phyloP scores from a whole-genome alignment of 2,888 invertebrate species.

The Pogonocherus hispidulus region DNA sequence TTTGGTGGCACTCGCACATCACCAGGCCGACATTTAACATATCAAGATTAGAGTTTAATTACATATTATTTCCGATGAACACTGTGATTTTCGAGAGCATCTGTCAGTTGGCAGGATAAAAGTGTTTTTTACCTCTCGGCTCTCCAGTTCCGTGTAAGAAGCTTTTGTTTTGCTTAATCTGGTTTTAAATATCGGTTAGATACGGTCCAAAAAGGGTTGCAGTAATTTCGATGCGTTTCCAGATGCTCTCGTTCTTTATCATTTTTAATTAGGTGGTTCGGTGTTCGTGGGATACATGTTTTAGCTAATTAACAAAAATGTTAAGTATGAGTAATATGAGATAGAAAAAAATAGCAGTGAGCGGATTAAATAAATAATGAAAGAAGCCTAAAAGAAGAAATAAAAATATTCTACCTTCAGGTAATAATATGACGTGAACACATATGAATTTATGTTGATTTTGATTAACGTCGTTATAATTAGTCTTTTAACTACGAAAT shows the following conservation, averaged over 20 bases:
- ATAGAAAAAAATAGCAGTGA: too few species aligned
- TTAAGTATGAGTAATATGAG: too few species aligned
- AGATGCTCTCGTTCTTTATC: constrained; percentile 15
- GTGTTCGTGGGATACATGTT: too few species aligned
- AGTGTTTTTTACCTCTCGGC: constrained; percentile 42
- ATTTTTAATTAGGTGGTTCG: background rate
- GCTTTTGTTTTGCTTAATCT: constrained; percentile 47
- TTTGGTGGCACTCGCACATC: constrained; percentile 67
- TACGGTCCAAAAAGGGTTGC: constrained; percentile 18
- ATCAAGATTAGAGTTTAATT: constrained; percentile 66
- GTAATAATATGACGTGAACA: too few species aligned
- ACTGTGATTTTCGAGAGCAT: constrained; percentile 63
- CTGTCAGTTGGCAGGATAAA: constrained; percentile 59
- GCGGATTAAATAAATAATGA: too few species aligned
- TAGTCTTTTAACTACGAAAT: too few species aligned
- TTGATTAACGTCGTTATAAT: too few species aligned
- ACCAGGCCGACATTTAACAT: constrained; percentile 65
- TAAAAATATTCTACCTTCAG: too few species aligned
- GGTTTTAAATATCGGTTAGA: constrained; percentile 45
- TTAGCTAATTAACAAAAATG: too few species aligned
- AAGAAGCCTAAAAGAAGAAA: too few species aligned
- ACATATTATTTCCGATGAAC: constrained; percentile 64
- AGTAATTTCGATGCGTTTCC: constrained; percentile 7
- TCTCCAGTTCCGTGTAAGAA: constrained; percentile 37
- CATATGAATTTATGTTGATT: too few species aligned